Evolutionary conservation across 2,888 invertebrate species (phyloP), one percentile per base, ranked within the genome.

Genomic region (Nomada ferruginata): DNA sequence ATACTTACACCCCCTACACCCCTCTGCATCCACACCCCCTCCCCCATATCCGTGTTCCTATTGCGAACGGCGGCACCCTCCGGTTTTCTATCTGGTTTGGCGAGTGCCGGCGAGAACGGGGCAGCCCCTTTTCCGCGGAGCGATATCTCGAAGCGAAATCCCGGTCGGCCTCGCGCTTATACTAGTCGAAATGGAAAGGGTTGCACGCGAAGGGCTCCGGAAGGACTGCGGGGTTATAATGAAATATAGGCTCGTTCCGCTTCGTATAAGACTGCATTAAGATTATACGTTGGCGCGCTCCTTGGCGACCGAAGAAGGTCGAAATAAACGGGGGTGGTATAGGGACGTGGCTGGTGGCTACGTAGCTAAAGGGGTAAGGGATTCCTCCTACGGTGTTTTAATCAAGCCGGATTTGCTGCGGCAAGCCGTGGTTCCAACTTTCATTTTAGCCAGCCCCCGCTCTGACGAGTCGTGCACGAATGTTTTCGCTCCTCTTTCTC

Each of bases 341-440:
- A 84, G 84, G 87, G 87, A 79, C 85, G 87, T 76, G 82, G 86
- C 79, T 85, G 82, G 61, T 80, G 86, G 85, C 84, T 86, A 90
- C 91, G 61, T 80, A 85, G 84, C 84, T 86, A 90, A 92, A 91
- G 92, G 91, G 92, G 91, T 91, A 89, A 89, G 89, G 89, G 91
- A 92, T 92, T 93, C 92, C 92, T 93, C 91, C 92, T 92, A 92
- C 93, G 93, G 93, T 93, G 93, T 93, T 93, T 93, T 93, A 93
- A 93, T 93, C 93, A 93, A 93, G 93, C 93, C 92, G 93, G 93
- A 93, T 93, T 93, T 93, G 93, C 93, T 92, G 93, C 86, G 93
- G 93, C 93, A 93, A 93, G 91, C 93, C 91, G 91, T 91, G 90
- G 92, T 91, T 91, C 92, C 91, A 93, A 93, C 93, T 93, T 93